These are phyloP conservation scores for Enteromius anoplus DNA, from an alignment of 2,797 vertebrate species.

Conservation along the genomic window DNA sequence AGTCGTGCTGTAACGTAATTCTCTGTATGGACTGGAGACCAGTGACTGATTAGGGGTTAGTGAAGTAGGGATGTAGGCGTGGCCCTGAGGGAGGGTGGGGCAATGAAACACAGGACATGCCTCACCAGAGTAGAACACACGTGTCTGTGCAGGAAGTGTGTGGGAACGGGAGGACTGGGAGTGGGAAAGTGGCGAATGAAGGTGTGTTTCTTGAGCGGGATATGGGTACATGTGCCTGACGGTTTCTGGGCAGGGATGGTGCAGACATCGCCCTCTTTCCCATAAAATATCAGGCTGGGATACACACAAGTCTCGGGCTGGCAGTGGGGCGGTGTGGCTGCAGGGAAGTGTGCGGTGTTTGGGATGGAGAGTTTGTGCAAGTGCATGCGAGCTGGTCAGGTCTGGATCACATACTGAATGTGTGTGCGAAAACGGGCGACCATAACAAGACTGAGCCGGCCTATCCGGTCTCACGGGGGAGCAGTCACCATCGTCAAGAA, in stretches of 20 bases:
- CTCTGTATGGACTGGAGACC: constrained; percentile 76
- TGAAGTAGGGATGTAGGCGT: constrained; percentile 57
- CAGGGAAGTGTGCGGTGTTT: constrained; percentile 78
- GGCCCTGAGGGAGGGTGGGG: constrained; percentile 60
- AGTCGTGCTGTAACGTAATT: constrained; percentile 77
- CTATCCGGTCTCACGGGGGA: constrained; percentile 38
- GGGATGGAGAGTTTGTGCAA: constrained; percentile 61
- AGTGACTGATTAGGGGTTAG: constrained; percentile 70
- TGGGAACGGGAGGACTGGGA: constrained; percentile 69
- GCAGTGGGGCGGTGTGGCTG: constrained; percentile 65
- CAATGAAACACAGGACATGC: constrained; percentile 74
- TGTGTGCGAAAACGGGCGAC: constrained; percentile 43
- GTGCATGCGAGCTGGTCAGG: constrained; percentile 53
- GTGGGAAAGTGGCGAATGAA: constrained; percentile 23
- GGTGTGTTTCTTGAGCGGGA: constrained; percentile 53
- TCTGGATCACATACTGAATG: constrained; percentile 44
- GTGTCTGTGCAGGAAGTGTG: constrained; percentile 73
- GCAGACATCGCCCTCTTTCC: constrained; percentile 57
- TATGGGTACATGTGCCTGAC: constrained; percentile 71
- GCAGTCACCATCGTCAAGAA: constrained; percentile 82
- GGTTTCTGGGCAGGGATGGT: constrained; percentile 50
- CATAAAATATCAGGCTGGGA: constrained; percentile 63
- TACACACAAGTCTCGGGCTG: constrained; percentile 68
- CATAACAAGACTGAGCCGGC: constrained; percentile 63
- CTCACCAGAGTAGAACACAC: constrained; percentile 70